Base-by-base conservation (phyloP, 2,113 vertebrate genomes). In the Sarotherodon lohbergeri region DNA sequence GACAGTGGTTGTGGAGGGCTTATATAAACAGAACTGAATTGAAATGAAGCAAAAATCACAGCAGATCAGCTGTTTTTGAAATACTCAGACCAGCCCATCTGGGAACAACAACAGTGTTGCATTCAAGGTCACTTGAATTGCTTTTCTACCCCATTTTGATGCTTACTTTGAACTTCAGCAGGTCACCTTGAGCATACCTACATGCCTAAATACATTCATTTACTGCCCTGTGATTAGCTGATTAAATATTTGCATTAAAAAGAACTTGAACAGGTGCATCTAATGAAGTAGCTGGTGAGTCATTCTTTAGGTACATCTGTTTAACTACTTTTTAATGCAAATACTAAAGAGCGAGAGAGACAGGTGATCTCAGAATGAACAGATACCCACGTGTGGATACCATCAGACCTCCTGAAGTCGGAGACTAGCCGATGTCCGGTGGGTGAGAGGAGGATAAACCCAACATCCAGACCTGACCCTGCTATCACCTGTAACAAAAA, bases 391-490 rank as follows among this genome's bases (percentile, higher is more conserved):
- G 89, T 97, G 95, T 98, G 97, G 66, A 97, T 91, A 39, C 96
- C 97, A 4, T 98, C 97, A 4, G 97, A 97, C 86, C 86, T 96
- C 83, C 97, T 96, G 84, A 96, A 96, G 88, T 98, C 98, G 2
- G 96, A 96, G 66, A 96, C 93, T 89, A 98, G 91, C 82, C 94
- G 90, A 87, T 92, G 80, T 16, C 98, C 97, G 8, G 89, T 93
- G 71, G 98, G 98, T 52, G 97, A 97, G 84, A 96, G 93, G 89
- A 98, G 91, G 43, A 92, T 93, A 86, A 98, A 98, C 50, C 97
- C 97, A 4, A 98, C 97, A 14, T 97, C 97, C 92, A 97, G 91
- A 17, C 97, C 97, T 2, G 97, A 96, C 3, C 97, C 97, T 12
- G 97, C 98, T 3, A 98, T 97, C 82, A 98, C 97, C 98, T 98